Evolutionary conservation across 2,113 vertebrate species (phyloP), one percentile per base, ranked within the genome.

Genomic region (Nycticorax nycticorax): DNA sequence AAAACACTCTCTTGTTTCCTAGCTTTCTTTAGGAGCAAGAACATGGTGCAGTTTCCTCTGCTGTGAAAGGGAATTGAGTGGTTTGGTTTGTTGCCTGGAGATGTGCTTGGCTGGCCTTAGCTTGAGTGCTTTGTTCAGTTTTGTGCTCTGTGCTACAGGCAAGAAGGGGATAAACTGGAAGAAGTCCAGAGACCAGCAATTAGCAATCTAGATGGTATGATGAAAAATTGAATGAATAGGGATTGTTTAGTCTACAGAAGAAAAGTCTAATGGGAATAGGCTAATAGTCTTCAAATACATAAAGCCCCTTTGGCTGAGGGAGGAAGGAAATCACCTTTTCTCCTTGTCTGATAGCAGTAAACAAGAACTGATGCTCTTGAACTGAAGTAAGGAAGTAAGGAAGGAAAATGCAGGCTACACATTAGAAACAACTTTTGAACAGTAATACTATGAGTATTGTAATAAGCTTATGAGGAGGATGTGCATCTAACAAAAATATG

Each of bases 171-270:
- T 76, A 90, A 90, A 79, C 39, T 68, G 63, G 67, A 88, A 75
- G 52, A 78, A 69, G 37, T 85, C 81, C 88, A 92, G 81, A 67
- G n/a, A 92, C 47, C 33, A 82, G 60, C 43, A 89, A 95, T 85
- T 78, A 69, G 41, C 69, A 81, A 74, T 53, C 64, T 93, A 92
- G 82, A 90, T 3, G 2, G 22, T 72, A 52, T 62, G 63, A 79
- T 80, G 67, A 88, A 77, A 90, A 93, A 80, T 14, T 76, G 57
- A 88, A 88, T 73, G 55, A 76, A 57, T 52, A 45, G 24, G 12
- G 37, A n/a, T 92, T 95, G 71, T 92, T 93, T 94, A 88, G 57
- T 93, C 88, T 90, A 69, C 37, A 76, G 71, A 76, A 76, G 53
- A 72, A 57, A 88, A 90, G 45, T 68, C 39, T 73, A 76, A 30